A percentile compares a stretch with the other conserved stretches of the same genome.
These are phyloP conservation scores for Athrips mouffetella DNA, from an alignment of 2,888 invertebrate species.

Conservation along the genomic window DNA sequence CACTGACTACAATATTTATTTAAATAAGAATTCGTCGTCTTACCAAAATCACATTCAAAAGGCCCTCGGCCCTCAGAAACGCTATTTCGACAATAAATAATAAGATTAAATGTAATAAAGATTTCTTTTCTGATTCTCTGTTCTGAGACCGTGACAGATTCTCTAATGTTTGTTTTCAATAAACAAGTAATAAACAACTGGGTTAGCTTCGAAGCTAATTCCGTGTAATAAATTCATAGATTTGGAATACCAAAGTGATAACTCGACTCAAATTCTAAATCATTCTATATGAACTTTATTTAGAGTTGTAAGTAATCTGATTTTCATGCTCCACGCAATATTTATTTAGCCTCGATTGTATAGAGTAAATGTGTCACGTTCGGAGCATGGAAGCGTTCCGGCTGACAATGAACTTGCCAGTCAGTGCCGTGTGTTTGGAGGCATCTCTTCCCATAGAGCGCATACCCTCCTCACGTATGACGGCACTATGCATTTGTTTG, in stretches of 20 bases:
- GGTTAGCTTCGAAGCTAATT: constrained; percentile 42
- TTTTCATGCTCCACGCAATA: constrained; percentile 37
- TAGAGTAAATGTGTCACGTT: constrained; percentile 52
- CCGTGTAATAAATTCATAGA: constrained; percentile 45
- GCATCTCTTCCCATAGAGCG: constrained; percentile 41
- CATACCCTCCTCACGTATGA: constrained; percentile 69
- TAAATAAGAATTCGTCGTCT: constrained; percentile 28
- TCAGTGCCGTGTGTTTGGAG: constrained; percentile 35
- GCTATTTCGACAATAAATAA: constrained; percentile 50
- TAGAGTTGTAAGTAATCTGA: constrained; percentile 30
- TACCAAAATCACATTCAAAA: constrained; percentile 37
- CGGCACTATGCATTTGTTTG: constrained; percentile 70
- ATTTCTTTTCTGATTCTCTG: constrained; percentile 42
- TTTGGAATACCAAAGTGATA: constrained; percentile 40
- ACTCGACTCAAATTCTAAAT: constrained; percentile 35
- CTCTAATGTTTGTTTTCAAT: constrained; percentile 51
- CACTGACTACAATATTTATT: constrained; percentile 18
- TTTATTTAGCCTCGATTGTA: constrained; percentile 50
- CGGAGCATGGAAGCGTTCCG: constrained; percentile 44
- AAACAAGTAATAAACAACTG: constrained; percentile 53
- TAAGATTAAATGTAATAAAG: constrained; percentile 51
- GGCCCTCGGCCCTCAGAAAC: constrained; percentile 38
- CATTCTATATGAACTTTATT: constrained; percentile 38
- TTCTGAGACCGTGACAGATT: constrained; percentile 46
- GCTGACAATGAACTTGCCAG: constrained; percentile 64